A percentile compares a stretch with the other conserved stretches of the same genome.
phyloP scores from a whole-genome alignment of 2,888 invertebrate genomes.

The Leptopilina syphax region DNA sequence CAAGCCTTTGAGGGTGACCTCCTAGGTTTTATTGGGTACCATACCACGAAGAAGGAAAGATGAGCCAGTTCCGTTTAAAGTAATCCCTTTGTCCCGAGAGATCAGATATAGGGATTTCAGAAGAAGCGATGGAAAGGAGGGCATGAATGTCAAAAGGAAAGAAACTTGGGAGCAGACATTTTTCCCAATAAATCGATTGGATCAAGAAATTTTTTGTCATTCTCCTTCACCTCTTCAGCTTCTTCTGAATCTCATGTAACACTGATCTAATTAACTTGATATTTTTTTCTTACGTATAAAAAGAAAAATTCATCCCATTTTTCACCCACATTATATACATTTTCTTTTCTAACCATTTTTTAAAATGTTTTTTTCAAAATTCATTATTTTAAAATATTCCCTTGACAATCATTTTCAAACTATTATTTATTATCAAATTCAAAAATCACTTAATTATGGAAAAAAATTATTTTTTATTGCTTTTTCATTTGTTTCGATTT shows the following conservation, averaged over 20 bases:
- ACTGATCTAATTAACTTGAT: background rate
- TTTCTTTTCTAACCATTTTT: no score
- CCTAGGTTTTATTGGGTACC: constrained; percentile 37
- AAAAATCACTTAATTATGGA: no score
- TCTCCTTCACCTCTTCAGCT: background rate
- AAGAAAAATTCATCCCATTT: no score
- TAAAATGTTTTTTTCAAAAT: no score
- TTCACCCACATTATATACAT: no score
- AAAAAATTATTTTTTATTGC: no score
- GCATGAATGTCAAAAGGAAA: constrained; percentile 39
- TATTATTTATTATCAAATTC: no score
- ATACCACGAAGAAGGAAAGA: constrained; percentile 28
- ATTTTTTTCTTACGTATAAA: background rate
- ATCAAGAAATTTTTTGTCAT: constrained; percentile 17
- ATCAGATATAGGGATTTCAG: constrained; percentile 36
- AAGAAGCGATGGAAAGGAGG: constrained; percentile 16
- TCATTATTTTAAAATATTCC: no score
- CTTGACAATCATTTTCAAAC: no score
- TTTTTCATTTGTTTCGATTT: no score
- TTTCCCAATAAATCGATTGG: constrained; percentile 29
- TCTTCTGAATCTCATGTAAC: background rate
- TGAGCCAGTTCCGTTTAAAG: constrained; percentile 37
- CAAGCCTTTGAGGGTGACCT: constrained; percentile 9
- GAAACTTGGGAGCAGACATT: constrained; percentile 23
- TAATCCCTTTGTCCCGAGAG: constrained; percentile 36